Conservation (phyloP, 1,140 invertebrate species). For the Agrypnia vestita region DNA sequence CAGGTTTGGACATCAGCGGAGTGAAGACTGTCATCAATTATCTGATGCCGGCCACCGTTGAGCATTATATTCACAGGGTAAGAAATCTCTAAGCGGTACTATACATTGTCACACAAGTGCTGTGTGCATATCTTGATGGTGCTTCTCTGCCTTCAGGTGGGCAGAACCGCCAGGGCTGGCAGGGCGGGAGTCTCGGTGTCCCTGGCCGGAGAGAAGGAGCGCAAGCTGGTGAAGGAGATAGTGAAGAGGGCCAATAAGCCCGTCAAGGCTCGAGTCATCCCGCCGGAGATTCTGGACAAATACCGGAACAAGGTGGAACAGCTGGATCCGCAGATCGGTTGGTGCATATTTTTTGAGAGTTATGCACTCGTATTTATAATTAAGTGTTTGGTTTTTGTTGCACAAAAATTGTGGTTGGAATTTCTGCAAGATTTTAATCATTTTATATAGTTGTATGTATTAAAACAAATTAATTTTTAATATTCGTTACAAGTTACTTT, state of each 20-base stretch:
- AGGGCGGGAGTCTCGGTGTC: slow-evolving; percentile 92
- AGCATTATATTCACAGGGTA: slow-evolving; percentile 95
- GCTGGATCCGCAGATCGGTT: slow-evolving; percentile 84
- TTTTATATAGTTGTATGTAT: too few relatives aligned
- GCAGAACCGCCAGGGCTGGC: slow-evolving; percentile 95
- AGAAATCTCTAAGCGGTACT: slow-evolving; percentile 52
- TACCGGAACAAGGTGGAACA: slow-evolving; percentile 83
- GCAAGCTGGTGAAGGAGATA: slow-evolving; percentile 92
- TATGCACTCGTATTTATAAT: too few relatives aligned
- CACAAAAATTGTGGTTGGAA: too few relatives aligned
- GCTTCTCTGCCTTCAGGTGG: slow-evolving; percentile 77
- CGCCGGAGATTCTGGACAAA: slow-evolving; percentile 91
- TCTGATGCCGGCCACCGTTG: slow-evolving; percentile 92
- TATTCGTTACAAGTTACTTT: too few relatives aligned
- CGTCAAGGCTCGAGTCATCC: slow-evolving; percentile 90
- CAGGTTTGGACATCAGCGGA: slow-evolving; percentile 92
- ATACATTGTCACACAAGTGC: too few relatives aligned
- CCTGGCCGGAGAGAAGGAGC: slow-evolving; percentile 93
- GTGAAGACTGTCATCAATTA: slow-evolving; percentile 99
- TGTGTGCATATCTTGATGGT: too few relatives aligned
- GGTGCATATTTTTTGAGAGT: slow-evolving; percentile 39
- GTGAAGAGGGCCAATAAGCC: slow-evolving; percentile 89
- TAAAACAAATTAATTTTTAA: too few relatives aligned
- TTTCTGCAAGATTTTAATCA: too few relatives aligned
- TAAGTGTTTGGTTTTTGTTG: too few relatives aligned